Evolutionary conservation across 2,113 vertebrate genomes (phyloP).

Genomic region (Rhinichthys klamathensis): DNA sequence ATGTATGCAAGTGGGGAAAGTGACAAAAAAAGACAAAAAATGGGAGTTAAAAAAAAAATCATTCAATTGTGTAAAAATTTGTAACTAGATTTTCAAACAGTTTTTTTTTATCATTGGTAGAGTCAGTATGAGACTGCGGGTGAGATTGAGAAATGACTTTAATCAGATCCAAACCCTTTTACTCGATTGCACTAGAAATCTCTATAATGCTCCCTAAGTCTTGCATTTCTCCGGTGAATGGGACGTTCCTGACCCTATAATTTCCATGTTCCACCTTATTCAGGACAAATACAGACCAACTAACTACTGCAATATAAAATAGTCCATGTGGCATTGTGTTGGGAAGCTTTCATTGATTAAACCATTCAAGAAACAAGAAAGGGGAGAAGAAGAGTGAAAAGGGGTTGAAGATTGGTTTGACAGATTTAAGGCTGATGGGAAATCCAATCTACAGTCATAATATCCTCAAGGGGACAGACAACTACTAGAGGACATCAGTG

Average conservation of each 20-base stretch:
- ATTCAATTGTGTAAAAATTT: too few relatives aligned
- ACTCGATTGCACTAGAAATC: neutral
- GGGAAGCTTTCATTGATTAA: constrained; percentile 9
- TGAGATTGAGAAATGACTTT: neutral
- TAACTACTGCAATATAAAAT: neutral
- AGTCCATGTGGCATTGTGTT: neutral
- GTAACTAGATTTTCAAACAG: too few relatives aligned
- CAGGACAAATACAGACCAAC: neutral
- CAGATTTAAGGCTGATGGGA: constrained; percentile 50
- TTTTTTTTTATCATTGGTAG: too few relatives aligned
- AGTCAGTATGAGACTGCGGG: too few relatives aligned
- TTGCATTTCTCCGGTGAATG: neutral
- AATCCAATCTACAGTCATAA: constrained; percentile 44
- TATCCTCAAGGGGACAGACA: constrained; percentile 7
- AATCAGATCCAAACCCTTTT: neutral
- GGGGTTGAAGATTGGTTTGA: constrained; percentile 5
- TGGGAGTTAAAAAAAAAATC: too few relatives aligned
- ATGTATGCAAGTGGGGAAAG: too few relatives aligned
- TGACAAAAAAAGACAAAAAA: too few relatives aligned
- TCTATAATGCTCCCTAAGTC: neutral
- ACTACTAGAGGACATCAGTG: neutral
- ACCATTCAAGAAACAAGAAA: constrained; percentile 22
- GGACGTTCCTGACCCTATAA: neutral
- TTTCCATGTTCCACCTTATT: neutral
- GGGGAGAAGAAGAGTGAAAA: neutral